Base-by-base conservation (phyloP, 1,140 invertebrate genomes). In the Cyclina sinensis region DNA sequence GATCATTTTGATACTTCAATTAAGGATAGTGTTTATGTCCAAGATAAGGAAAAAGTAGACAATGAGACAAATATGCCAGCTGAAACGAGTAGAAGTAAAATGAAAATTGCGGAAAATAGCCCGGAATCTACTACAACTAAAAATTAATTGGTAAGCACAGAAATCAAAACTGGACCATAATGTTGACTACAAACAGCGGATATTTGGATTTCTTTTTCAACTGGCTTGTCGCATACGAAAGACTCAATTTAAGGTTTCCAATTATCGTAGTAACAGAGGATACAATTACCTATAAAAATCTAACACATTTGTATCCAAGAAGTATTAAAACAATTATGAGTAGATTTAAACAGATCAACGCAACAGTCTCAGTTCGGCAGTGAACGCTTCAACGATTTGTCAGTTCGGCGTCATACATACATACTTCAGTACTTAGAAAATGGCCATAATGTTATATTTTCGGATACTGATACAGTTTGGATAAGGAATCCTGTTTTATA, bases 381-480 rank as follows among this genome's bases (percentile, higher is more conserved):
- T 57, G n/a, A 18, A 5, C 16, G 7, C 14, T 57, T 57, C 21
- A 57, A 21, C 16, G 51, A 57, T n/a, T n/a, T 57, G 51, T 21
- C 18, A n/a, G 14, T 57, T 11, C 14, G 51, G 18, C 51, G 51
- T 57, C 51, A 57, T n/a, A 57, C 51, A n/a, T 57, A 70, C 30
- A 32, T 70, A 9, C 30, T 70, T 30, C 11, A 70, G 4, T 32
- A 70, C 30, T 21, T 70, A 30, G 4, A 30, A 30, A 30, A 4
- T 14, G 65, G 65, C 3, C 12, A 5, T 14, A 21, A 70, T 30
- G 37, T 70, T 70, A 35, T 70, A 39, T 70, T 35, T 48, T 5
- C 43, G 7, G 70, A 74, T 30, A 43, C 21, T n/a, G 70, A 74
- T 35, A 39, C 35, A 43, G 70, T 74, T 24, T 74, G 70, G 70